Base-by-base conservation (phyloP, 2,888 invertebrate genomes). In the Eretmocerus hayati region DNA sequence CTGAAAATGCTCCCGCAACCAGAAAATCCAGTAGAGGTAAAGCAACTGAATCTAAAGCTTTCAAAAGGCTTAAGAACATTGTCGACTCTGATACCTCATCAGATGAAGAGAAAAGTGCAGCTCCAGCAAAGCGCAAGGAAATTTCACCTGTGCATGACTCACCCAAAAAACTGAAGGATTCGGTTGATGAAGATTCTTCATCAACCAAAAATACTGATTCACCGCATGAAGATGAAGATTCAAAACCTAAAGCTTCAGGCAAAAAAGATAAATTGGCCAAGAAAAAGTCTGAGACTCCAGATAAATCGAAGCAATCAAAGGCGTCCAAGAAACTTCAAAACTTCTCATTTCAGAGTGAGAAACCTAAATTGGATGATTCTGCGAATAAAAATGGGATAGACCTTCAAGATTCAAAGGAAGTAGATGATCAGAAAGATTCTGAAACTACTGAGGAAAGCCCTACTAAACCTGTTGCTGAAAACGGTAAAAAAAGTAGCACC, bases 51-150 rank as follows among this genome's bases (percentile, higher is more conserved):
- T 40, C 48, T 32, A 5, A 16, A 30, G 11, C 32, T 16, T 19
- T 4, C 2, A 46, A 23, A 0, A 54, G 39, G 5, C 35, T 50
- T 18, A 53, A 40, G 31, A 50, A 38, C 46, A 32, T 53, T 32
- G 33, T 53, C 41, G 53, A 53, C 26, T 45, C 46, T 6, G 53
- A 53, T 22, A 50, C 50, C 18, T 53, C 53, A 50, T 41, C 47
- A 2, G 52, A 54, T 33, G 46, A 46, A 45, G 53, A 58, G 32
- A 32, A 49, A 42, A 32, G 37, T 21, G 38, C 0, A 11, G n/a
- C 36, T 20, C 43, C 22, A 35, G 19, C 48, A 3, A 54, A 55
- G 18, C 36, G 42, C n/a, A 52, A 46, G 49, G 26, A 36, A 36
- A 35, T 40, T 33, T 35, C 41, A 48, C 11, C n/a, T n/a, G 39